Evolutionary conservation across 2,888 invertebrate genomes (phyloP).

Genomic region (Norana najaformis): DNA sequence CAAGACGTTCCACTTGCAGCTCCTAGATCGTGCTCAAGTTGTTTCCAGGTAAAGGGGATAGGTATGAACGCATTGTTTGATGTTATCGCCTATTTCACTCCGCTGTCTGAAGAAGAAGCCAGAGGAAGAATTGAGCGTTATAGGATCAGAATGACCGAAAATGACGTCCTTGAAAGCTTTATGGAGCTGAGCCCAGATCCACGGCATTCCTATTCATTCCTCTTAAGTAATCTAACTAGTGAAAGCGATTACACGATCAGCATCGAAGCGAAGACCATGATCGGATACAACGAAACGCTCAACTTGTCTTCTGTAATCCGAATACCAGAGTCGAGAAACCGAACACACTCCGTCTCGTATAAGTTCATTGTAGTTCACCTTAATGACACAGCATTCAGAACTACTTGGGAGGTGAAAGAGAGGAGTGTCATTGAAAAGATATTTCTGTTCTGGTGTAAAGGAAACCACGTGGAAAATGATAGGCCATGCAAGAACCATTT

Average conservation of each 20-base stretch:
- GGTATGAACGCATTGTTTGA: background rate
- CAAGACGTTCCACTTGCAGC: background rate
- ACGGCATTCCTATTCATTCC: background rate
- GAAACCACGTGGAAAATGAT: background rate
- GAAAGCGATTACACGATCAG: background rate
- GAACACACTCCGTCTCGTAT: background rate
- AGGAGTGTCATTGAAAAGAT: background rate
- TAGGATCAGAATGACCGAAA: background rate
- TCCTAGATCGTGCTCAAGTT: background rate
- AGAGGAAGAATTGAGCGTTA: background rate
- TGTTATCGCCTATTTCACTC: conserved; percentile 8
- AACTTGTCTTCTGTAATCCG: background rate
- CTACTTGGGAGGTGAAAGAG: background rate
- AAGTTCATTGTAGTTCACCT: background rate
- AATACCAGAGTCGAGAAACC: background rate
- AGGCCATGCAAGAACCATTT: background rate
- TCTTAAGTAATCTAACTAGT: background rate
- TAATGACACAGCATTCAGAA: conserved; percentile 3
- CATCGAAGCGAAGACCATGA: background rate
- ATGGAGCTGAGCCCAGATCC: background rate
- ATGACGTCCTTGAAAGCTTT: background rate
- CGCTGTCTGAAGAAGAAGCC: background rate
- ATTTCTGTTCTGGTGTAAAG: conserved; percentile 19
- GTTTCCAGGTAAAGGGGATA: background rate
- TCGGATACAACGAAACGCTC: background rate